Evolutionary conservation across 2,888 invertebrate genomes (phyloP), one percentile per base, ranked within the genome.

Genomic region (Zaprionus lineosus): DNA sequence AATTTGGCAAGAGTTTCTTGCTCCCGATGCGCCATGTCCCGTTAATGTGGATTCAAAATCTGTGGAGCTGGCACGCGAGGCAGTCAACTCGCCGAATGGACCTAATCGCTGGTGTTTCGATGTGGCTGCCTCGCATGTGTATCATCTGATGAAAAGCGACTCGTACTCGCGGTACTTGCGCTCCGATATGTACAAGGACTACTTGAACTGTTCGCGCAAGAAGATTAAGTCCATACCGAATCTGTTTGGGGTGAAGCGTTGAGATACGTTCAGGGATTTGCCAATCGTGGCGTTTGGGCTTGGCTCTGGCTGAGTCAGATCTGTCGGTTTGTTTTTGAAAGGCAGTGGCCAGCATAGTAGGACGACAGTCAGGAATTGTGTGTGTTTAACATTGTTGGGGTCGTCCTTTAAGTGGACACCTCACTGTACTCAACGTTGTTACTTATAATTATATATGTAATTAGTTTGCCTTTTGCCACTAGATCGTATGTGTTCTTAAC

Each of bases 81-180:
- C 96, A 84, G 93, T 96, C 90, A 88, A 86, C 51, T 86, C 89
- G 1, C 73, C 88, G 2, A 93, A 93, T 77, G 93, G 93, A 63
- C 94, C 97, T 0, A 97, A 98, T 89, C 93, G 97, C 83, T 98
- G 97, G 93, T 96, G 96, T 85, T 99, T 98, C 91, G 99, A 99
- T 88, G 96, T 97, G 87, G 99, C 99, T 48, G 98, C 98, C 91
- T 98, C 98, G 4, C 99, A 99, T 91, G 98, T 99, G 28, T 99
- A 98, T 91, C 98, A 98, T 88, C 92, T 99, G 79, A 99, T 99
- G 99, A 99, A 99, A 90, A 98, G 97, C 72, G 99, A 99, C 91
- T 98, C 98, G 88, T 99, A 99, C 89, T 98, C 98, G 48, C 93
- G 99, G 77, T 99, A 99, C 89, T 92, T 99, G 47, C 94, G 99